Base-by-base conservation (phyloP, 2,888 invertebrate species). In the Zonitis immaculata region DNA sequence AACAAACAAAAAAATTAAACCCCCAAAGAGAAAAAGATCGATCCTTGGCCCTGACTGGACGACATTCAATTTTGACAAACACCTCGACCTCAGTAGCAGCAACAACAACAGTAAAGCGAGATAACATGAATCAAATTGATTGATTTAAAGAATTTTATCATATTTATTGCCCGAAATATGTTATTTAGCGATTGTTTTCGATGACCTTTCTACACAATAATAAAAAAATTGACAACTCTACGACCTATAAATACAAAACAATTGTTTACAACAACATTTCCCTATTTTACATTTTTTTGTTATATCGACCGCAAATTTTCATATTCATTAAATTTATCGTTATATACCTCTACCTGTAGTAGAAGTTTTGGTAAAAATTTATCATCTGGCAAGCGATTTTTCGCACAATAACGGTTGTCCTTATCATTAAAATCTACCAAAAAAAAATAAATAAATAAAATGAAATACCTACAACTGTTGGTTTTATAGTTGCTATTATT, bases 31-130 rank as follows among this genome's bases (percentile, higher is more conserved):
- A n/a, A n/a, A n/a, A n/a, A n/a, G n/a, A n/a, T n/a, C n/a, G 8
- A 12, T 27, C 53, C 49, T 50, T 54, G 50, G 50, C 50, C 42
- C 22, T 47, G 54, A 50, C 3, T 3, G 9, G 42, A 25, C 35
- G 35, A 35, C 44, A 30, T 18, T 14, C 25, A 35, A 22, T 45
- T 44, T 35, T 8, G 35, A 35, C 16, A 35, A 9, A 35, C 16
- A 35, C 18, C 9, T 27, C 27, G 27, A 27, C 27, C 43, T 43
- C 20, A 43, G 22, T 11, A 14, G 6, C 12, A 12, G 4, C n/a
- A n/a, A n/a, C n/a, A n/a, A 32, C 35, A 39, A 39, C 18, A n/a
- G 26, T 7, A 26, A 3, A 12, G 11, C 20, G 22, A 43, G 22
- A 43, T 43, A 43, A 16, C 20, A 26, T 7, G 5, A 26, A 43